These are phyloP conservation scores for Isaurus tuberculatus DNA, from an alignment of 92 coral and sea anemone genomes.

Conservation along the genomic window DNA sequence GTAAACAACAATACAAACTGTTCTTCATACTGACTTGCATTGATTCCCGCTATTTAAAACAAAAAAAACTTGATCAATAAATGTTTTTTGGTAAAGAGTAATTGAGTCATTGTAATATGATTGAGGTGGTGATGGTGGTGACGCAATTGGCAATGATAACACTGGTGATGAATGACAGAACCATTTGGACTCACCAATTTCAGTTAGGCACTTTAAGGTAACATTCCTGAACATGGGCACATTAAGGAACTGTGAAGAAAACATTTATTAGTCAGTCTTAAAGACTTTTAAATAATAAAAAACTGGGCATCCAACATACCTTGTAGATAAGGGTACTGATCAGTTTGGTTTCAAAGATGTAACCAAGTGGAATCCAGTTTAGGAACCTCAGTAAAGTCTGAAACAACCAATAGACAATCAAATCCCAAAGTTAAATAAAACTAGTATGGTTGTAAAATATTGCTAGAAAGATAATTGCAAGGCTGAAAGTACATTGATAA, in stretches of 20 bases:
- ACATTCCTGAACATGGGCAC: slow-evolving; percentile 99
- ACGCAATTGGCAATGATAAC: not conserved
- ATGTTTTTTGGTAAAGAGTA: not conserved
- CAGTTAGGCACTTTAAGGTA: slow-evolving; percentile 96
- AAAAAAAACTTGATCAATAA: not conserved
- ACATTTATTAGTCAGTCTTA: not conserved
- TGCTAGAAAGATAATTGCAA: no score
- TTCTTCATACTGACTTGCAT: slow-evolving; percentile 94
- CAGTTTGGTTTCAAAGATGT: slow-evolving; percentile 96
- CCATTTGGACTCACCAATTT: slow-evolving; percentile 79
- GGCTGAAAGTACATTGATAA: no score
- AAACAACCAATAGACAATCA: not conserved
- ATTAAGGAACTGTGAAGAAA: slow-evolving; percentile 84
- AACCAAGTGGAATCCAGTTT: slow-evolving; percentile 99
- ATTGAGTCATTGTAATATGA: not conserved
- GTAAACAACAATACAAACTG: slow-evolving; percentile 92
- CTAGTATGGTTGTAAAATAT: no score
- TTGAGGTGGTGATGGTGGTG: not conserved
- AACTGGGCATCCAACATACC: slow-evolving; percentile 51
- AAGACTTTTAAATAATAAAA: not conserved
- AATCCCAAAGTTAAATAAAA: no score
- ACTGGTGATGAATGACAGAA: not conserved
- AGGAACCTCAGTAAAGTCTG: slow-evolving; percentile 92
- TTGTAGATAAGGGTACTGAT: slow-evolving; percentile 94
- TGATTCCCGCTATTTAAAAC: slow-evolving; percentile 82